Conservation (phyloP, 2,888 invertebrate species). For the Drosophila acutilabella region DNA sequence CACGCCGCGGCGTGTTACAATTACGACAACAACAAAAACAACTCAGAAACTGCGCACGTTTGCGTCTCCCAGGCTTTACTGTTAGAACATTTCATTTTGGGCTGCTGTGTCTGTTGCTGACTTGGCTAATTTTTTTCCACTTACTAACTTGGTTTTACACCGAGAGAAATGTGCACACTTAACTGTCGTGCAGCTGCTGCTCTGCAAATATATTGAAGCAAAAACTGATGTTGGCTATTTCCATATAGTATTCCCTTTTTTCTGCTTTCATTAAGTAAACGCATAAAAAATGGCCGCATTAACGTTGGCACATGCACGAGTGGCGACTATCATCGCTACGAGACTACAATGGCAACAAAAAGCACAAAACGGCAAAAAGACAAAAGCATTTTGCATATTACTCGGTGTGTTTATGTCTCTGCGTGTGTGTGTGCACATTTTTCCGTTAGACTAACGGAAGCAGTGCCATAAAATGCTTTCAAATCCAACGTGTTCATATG, state of each 20-base stretch:
- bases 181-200: constrained; percentile 20
- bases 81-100: constrained; percentile 36
- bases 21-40: constrained; percentile 32
- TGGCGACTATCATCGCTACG: constrained; percentile 47
- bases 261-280: constrained; percentile 50
- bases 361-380: constrained; percentile 33
- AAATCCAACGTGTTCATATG: constrained; percentile 43
- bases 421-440: constrained; percentile 54
- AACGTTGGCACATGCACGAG: constrained; percentile 40
- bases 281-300: constrained; percentile 51
- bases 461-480: constrained; percentile 68
- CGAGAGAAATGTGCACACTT: background rate
- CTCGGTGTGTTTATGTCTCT: constrained; percentile 1
- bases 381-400: constrained; percentile 61
- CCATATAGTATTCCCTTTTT: constrained; percentile 15
- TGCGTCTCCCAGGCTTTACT: constrained; percentile 26
- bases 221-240: constrained; percentile 38
- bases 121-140: constrained; percentile 30
- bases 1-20: constrained; percentile 54
- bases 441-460: constrained; percentile 75
- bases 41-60: constrained; percentile 27
- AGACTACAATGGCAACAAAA: constrained; percentile 28
- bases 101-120: constrained; percentile 42
- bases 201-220: constrained; percentile 28
- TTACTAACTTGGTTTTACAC: constrained; percentile 34